Evolutionary conservation across 2,113 vertebrate genomes (phyloP), one percentile per base, ranked within the genome.

Genomic region (Recurvirostra avosetta): DNA sequence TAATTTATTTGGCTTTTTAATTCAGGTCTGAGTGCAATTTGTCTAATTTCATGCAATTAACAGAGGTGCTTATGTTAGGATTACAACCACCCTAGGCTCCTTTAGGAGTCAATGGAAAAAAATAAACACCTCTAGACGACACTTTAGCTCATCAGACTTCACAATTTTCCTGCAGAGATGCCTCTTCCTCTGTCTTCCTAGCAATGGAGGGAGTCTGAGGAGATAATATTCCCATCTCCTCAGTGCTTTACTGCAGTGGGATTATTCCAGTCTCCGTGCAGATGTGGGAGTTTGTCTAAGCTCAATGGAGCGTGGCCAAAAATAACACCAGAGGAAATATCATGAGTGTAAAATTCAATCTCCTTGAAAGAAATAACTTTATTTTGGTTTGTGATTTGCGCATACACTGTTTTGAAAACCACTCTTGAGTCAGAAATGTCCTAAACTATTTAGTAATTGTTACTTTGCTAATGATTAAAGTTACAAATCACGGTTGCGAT

Each of bases 41-140:
- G 23, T 66, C 29, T 78, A 91, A 92, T 95, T 96, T 95, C 49
- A 87, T 81, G 84, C 77, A 94, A 91, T 94, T 96, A 95, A 40
- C 62, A 52, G 38, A 61, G 45, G 19, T 94, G 52, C 14, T 87
- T 95, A 53, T 65, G 53, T 63, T 85, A 91, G 36, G n/a, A 78
- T 87, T 95, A 84, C 73, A 88, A 67, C 49, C 18, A 87, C 66
- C 38, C 47, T 67, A 50, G 38, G 34, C 26, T 94, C n/a, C 52
- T 94, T 87, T 81, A 91, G 50, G 7, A 92, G 56, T 75, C 56
- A 68, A 32, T 26, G 43, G 43, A 25, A 84, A 94, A 95, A 95
- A 91, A 67, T 20, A 86, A 91, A 82, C 61, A 84, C 40, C 61
- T 84, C 52, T 61, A 91, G 70, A 75, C 22, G 86, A 73, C n/a